Evolutionary conservation across 2,113 vertebrate species (phyloP).

Genomic region (Pterocles burchelli): DNA sequence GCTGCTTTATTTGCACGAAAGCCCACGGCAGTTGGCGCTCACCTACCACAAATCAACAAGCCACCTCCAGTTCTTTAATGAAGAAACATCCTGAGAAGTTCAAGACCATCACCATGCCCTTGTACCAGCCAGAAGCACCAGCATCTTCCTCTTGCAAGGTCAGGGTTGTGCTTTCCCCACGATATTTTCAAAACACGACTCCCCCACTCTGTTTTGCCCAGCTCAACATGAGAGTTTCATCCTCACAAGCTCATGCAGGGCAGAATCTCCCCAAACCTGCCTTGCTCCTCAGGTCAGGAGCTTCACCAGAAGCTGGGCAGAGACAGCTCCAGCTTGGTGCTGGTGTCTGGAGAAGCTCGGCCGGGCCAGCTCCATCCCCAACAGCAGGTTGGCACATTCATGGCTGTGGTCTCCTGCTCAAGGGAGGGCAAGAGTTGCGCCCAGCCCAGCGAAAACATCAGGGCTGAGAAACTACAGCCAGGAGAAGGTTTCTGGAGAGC

Average conservation of each 20-base stretch:
- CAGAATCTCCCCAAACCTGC: neutral
- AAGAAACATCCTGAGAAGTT: neutral
- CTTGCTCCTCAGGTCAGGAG: too few relatives aligned
- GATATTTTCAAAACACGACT: neutral
- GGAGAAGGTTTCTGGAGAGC: neutral
- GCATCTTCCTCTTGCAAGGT: neutral
- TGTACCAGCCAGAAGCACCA: neutral
- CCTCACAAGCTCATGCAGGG: neutral
- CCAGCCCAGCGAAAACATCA: neutral
- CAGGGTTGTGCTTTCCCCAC: rapidly evolving
- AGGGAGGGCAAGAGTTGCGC: neutral
- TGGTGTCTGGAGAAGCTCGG: neutral
- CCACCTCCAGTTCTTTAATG: neutral
- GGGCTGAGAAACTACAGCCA: neutral
- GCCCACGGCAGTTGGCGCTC: rapidly evolving
- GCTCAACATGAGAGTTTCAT: rapidly evolving
- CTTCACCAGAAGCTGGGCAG: neutral
- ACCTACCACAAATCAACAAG: rapidly evolving
- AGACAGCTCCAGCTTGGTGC: neutral
- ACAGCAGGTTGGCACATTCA: neutral
- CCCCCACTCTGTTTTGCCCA: neutral
- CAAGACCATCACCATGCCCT: neutral
- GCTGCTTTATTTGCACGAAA: neutral
- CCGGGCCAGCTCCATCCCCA: neutral
- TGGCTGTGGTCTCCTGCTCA: rapidly evolving